Base-by-base conservation (phyloP, 1,140 invertebrate species). In the Bursaphelenchus mucronatus region DNA sequence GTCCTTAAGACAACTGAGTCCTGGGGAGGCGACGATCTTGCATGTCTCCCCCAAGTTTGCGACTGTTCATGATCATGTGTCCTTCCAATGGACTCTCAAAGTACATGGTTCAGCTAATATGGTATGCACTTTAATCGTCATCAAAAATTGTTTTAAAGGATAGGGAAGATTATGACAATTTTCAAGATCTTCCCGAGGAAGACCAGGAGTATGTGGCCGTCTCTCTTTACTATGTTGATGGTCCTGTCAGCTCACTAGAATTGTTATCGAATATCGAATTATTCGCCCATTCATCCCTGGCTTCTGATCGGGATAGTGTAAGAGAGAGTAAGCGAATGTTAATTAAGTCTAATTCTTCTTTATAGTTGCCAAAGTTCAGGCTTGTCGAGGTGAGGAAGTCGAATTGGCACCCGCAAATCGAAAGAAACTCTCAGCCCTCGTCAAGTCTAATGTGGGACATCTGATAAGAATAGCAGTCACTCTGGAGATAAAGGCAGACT, bases 41-140 rank as follows among this genome's bases (percentile, higher is more conserved):
- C 68, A 76, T 21, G 64, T 79, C 46, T 79, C 77, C 4, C 77
- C 77, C 21, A 79, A 79, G 43, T 82, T 79, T 58, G 71, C 77
- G 9, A 81, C 76, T 19, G 74, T 82, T 8, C 66, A 82, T 57
- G 77, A 82, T 46, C 77, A 82, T 52, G 73, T 79, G 41, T 67
- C 74, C 39, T 79, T 79, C 56, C 77, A 79, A 68, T 79, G 76
- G 76, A 78, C 73, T 46, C 45, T 79, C 11, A 66, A 73, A 61
- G 73, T 81, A 52, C 73, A 79, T 59, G 79, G 70, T 13, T 77
- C 63, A 17, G 70, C 67, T 17, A 68, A 79, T 45, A 45, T 73
- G 56, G 57, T 76, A 39, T 52, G 59, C 61, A 13, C 21, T 17
- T n/a, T 15, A 39, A 43, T 30, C 5, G 30, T 30, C 30, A n/a